These are phyloP conservation scores for Yponomeuta plumbellus DNA, from an alignment of 2,888 invertebrate species.

Conservation along the genomic window DNA sequence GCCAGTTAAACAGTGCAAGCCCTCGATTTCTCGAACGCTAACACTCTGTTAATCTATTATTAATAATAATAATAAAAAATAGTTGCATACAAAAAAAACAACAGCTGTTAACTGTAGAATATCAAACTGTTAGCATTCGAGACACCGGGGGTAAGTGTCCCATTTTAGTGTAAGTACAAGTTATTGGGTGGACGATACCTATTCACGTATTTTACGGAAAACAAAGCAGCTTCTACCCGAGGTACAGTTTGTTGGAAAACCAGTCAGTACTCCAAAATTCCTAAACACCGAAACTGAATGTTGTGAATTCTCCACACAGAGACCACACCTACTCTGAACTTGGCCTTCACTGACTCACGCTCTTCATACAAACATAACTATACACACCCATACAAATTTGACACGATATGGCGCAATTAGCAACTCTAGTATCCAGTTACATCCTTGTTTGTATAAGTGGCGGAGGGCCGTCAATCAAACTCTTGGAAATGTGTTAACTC, in stretches of 20 bases:
- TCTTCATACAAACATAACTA: not conserved
- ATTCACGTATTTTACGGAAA: too few relatives aligned
- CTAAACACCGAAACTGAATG: not conserved
- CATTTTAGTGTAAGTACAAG: too few relatives aligned
- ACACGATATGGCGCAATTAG: conserved; percentile 4
- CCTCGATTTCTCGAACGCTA: too few relatives aligned
- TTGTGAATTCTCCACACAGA: not conserved
- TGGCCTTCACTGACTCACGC: conserved; percentile 6
- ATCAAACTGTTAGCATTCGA: too few relatives aligned
- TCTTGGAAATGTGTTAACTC: not conserved
- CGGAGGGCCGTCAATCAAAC: conserved; percentile 12
- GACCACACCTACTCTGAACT: not conserved
- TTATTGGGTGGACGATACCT: too few relatives aligned
- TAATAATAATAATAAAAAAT: too few relatives aligned
- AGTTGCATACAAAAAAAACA: too few relatives aligned
- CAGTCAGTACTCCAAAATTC: not conserved
- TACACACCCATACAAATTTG: not conserved
- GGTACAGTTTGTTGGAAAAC: not conserved
- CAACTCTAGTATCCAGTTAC: conserved; percentile 9
- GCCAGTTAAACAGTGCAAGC: too few relatives aligned
- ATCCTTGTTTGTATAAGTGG: conserved; percentile 12
- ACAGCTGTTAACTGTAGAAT: too few relatives aligned
- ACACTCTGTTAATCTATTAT: too few relatives aligned
- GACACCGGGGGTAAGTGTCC: too few relatives aligned
- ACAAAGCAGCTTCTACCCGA: too few relatives aligned